Conservation (phyloP, 2,888 invertebrate species). For the Electrophaes corylata region DNA sequence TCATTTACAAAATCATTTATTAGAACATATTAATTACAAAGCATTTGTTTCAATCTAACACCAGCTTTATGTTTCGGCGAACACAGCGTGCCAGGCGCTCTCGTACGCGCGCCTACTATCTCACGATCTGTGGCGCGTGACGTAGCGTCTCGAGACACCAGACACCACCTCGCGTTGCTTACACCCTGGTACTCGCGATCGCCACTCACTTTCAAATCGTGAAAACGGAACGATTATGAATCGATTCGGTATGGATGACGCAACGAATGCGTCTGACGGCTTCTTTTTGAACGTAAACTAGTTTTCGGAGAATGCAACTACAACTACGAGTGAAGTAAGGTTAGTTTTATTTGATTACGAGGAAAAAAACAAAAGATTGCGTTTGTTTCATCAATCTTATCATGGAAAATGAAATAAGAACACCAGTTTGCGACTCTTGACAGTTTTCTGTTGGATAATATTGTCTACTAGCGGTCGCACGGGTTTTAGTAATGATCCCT, state of each 20-base stretch:
- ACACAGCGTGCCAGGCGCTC: neutral
- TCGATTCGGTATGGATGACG: conserved; percentile 30
- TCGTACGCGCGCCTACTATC: neutral
- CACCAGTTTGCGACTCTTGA: neutral
- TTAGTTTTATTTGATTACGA: conserved; percentile 1
- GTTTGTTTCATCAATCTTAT: conserved; percentile 1
- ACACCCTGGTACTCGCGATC: conserved; percentile 58
- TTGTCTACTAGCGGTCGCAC: no score
- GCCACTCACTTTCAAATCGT: conserved; percentile 68
- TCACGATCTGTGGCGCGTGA: conserved; percentile 20
- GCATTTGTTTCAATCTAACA: conserved; percentile 6
- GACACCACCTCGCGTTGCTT: conserved; percentile 49
- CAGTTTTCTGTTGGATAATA: no score
- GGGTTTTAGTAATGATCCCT: no score
- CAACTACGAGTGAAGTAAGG: neutral
- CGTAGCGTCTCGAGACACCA: conserved; percentile 26
- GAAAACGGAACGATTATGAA: conserved; percentile 46
- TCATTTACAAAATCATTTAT: neutral
- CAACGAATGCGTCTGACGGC: conserved; percentile 18
- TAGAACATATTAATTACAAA: neutral
- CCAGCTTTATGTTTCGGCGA: conserved; percentile 13
- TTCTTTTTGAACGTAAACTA: conserved; percentile 15
- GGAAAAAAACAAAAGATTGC: neutral
- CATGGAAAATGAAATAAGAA: no score
- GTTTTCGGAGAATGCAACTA: conserved; percentile 9